A percentile compares a stretch with the other conserved stretches of the same genome.
Evolutionary conservation across 2,797 vertebrate genomes (phyloP).

Genomic region (Anisognathus igniventris): DNA sequence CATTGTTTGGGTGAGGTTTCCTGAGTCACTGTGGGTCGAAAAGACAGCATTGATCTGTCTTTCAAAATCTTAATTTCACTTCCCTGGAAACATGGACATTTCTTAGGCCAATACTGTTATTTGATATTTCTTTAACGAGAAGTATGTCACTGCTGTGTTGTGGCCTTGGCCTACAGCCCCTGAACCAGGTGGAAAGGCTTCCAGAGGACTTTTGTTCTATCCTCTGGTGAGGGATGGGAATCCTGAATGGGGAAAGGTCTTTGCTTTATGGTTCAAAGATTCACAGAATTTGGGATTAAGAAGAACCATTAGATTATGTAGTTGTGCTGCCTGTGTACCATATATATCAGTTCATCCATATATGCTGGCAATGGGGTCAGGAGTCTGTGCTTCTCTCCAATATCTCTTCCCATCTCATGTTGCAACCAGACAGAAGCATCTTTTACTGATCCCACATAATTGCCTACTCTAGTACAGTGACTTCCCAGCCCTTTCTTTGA

Average conservation of each 20-base stretch:
- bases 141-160: background rate
- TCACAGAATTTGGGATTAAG: background rate
- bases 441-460: background rate
- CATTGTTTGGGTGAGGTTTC: background rate
- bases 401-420: background rate
- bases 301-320: background rate
- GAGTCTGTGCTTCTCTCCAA: background rate
- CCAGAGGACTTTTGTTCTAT: background rate
- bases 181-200: background rate
- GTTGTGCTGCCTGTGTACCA: fast-evolving
- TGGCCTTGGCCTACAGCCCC: background rate
- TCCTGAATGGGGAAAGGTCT: background rate
- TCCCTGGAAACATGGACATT: background rate
- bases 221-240: background rate
- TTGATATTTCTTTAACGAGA: background rate
- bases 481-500: background rate
- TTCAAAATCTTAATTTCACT: background rate
- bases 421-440: background rate
- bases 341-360: background rate
- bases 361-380: fast-evolving
- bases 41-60: background rate
- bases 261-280: background rate
- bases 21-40: background rate
- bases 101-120: background rate
- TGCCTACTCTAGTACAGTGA: background rate